Evolutionary conservation across 1,140 invertebrate species (phyloP).

Genomic region (Himalopsyche phryganea): DNA sequence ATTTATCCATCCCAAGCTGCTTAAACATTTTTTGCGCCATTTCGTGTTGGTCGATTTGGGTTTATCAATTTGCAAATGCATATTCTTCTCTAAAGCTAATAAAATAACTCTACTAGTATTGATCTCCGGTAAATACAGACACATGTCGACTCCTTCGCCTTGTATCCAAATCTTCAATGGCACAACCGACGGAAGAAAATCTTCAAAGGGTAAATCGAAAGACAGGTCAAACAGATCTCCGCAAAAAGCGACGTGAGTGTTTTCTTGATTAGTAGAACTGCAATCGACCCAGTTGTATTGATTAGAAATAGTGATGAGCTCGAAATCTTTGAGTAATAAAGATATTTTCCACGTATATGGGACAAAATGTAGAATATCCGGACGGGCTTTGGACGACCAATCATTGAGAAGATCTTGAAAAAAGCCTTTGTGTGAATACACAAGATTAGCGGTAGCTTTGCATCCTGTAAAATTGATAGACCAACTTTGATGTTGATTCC

Average conservation of each 20-base stretch:
- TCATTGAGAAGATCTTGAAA: conserved; percentile 95
- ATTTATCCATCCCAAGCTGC: conserved; percentile 83
- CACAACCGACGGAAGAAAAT: conserved; percentile 85
- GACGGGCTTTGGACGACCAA: conserved; percentile 86
- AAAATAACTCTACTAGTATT: conserved; percentile 82
- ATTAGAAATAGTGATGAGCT: conserved; percentile 90
- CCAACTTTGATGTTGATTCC: conserved; percentile 96
- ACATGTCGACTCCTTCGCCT: conserved; percentile 88
- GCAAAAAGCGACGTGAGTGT: conserved; percentile 89
- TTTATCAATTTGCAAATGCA: conserved; percentile 70
- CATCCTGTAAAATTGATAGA: conserved; percentile 84
- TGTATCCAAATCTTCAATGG: conserved; percentile 90
- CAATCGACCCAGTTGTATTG: conserved; percentile 99
- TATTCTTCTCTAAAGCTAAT: conserved; percentile 82
- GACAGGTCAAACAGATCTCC: conserved; percentile 90
- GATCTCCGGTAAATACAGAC: conserved; percentile 85
- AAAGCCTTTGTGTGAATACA: conserved; percentile 93
- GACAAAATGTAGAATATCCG: conserved; percentile 92
- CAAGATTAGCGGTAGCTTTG: conserved; percentile 87
- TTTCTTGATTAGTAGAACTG: conserved; percentile 91
- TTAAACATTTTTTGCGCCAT: conserved; percentile 84
- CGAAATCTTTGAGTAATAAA: conserved; percentile 91
- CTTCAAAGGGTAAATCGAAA: conserved; percentile 87
- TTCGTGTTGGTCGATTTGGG: conserved; percentile 53
- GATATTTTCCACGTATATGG: conserved; percentile 96